phyloP scores from a whole-genome alignment of 2,113 vertebrate species.

The Channa maculata region DNA sequence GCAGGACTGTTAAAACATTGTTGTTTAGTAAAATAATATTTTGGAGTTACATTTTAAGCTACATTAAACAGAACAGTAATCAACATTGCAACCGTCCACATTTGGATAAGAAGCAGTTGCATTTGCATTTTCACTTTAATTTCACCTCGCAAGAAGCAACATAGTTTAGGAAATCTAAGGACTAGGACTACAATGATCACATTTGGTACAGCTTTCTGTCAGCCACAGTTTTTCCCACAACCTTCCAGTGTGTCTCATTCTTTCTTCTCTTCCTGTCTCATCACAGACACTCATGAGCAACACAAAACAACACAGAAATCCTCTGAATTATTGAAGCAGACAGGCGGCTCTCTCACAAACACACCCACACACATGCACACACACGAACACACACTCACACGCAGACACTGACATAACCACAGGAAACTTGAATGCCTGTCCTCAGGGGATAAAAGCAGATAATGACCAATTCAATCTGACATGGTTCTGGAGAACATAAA shows the following conservation, averaged over 20 bases:
- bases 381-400: constrained; percentile 6
- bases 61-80: background rate
- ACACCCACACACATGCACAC: constrained; percentile 1
- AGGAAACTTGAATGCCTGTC: constrained; percentile 27
- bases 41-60: background rate
- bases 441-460: constrained; percentile 32
- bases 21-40: background rate
- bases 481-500: constrained; percentile 26
- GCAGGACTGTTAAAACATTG: background rate
- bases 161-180: background rate
- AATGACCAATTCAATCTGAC: constrained; percentile 59
- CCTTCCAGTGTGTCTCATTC: background rate
- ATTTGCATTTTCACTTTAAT: background rate
- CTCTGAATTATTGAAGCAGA: constrained; percentile 53
- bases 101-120: background rate
- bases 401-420: constrained; percentile 6
- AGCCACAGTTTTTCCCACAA: background rate
- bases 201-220: background rate
- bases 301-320: constrained; percentile 29
- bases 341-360: background rate
- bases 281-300: background rate
- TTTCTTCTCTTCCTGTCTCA: background rate
- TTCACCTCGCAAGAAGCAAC: background rate
- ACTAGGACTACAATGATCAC: background rate
- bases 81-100: background rate